Base-by-base conservation (phyloP, 1,140 invertebrate species). In the Drosophila lowei region DNA sequence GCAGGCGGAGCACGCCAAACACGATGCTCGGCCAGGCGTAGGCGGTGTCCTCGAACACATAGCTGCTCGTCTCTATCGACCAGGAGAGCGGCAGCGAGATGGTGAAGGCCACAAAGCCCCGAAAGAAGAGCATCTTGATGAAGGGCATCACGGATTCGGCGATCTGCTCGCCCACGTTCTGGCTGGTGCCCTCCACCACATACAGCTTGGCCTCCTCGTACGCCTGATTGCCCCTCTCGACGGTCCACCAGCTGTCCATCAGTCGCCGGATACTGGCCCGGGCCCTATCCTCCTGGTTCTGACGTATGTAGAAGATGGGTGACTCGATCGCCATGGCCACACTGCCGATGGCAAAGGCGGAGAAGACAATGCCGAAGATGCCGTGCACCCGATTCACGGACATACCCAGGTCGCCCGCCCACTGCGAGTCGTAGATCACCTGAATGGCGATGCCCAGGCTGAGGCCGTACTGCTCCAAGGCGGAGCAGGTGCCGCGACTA, bases 91-190 rank as follows among this genome's bases (percentile, higher is more conserved):
- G 89, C 9, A 77, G 0, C 0, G 89, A 85, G 16, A 90, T 72
- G 48, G 74, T 70, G 44, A 90, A 85, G 21, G 89, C 84, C 42
- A 90, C 80, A 13, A 90, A 72, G 58, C 78, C 71, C 9, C 88
- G 86, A 15, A 72, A 73, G 8, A 83, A 34, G 11, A 90, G 46
- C 57, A 90, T 43, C 25, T 83, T 90, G 0, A 86, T 11, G 38
- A 90, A 77, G 43, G 88, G 86, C 61, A 74, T 59, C 0, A 61
- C 1, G 18, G 76, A 81, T 1, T 34, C 21, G 1, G 25, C n/a
- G 2, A 86, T 18, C 15, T 77, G 65, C n/a, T 50, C 58, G 5
- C 50, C 54, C 7, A 67, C 15, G 1, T 66, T 70, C 46, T 63
- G 58, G 15, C 55, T 70, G 6, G 53, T 64, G 18, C 71, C 60